Evolutionary conservation across 2,797 vertebrate genomes (phyloP), one percentile per base, ranked within the genome.

Genomic region (Gadopsis marmoratus): DNA sequence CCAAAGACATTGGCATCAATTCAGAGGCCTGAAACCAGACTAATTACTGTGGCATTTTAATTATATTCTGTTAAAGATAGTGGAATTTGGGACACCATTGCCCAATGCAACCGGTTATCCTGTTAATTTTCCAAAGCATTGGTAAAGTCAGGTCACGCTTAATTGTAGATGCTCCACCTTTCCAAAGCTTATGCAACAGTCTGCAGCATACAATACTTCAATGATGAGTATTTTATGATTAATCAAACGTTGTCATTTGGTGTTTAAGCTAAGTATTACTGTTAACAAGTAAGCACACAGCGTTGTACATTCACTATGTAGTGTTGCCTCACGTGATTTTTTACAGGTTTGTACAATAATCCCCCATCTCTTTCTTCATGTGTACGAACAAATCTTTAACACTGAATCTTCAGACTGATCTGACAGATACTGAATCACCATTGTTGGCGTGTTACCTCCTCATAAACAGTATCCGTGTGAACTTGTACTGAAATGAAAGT

Each of bases 341-440:
- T 29, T 39, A 3, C 39, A 45, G 23, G 23, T 4, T 62, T 23
- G 11, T 39, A 39, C 11, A 10, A 39, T 39, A 39, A 39, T 39
- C 37, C 37, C 37, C 37, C 37, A 39, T 39, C 37, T 39, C 37
- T 39, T 39, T 39, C 37, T 39, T 39, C 37, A 39, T 10, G 16
- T 21, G 19, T 21, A 64, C 10, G 37, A 66, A 17, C n/a, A 48
- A n/a, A 16, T 75, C 33, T 65, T 64, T 45, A 45, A 13, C 61
- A 19, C 17, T 0, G 35, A 5, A 31, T 51, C 17, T 29, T 67
- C n/a, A 41, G 26, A 67, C 8, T 39, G 33, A 39, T 31, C n/a
- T 7, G 65, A 54, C 64, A 35, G 19, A 14, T 13, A 50, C 56
- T 55, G 50, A 69, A 51, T 54, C 58, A 54, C 29, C 58, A 7